These are phyloP conservation scores for Apeira syringaria DNA, from an alignment of 2,888 invertebrate genomes.

Conservation along the genomic window DNA sequence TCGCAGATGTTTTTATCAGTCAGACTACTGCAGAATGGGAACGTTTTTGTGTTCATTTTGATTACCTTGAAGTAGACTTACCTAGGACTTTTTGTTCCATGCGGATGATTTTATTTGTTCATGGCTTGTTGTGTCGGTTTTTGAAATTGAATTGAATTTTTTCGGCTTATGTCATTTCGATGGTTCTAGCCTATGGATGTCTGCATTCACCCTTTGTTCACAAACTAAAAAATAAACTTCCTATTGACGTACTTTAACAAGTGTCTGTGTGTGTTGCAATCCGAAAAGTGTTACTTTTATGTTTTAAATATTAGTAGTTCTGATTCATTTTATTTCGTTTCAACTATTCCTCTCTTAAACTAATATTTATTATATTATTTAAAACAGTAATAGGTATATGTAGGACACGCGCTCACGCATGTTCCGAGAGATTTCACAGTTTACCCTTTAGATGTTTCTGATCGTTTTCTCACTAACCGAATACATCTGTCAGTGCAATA, in stretches of 20 bases:
- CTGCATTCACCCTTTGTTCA: background rate
- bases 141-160: no score
- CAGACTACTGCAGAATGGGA: constrained; percentile 14
- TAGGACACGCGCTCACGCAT: constrained; percentile 39
- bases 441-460: constrained; percentile 41
- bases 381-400: constrained; percentile 21
- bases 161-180: no score
- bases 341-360: no score
- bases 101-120: background rate
- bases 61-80: constrained; percentile 10
- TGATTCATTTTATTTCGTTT: constrained; percentile 5
- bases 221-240: no score
- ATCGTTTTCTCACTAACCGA: constrained; percentile 37
- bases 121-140: no score
- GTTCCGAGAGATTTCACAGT: constrained; percentile 49
- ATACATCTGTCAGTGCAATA: constrained; percentile 32
- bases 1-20: constrained; percentile 13
- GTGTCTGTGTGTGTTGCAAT: no score
- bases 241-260: no score
- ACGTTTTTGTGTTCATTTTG: constrained; percentile 18
- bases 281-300: no score
- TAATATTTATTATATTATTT: no score
- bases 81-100: no score
- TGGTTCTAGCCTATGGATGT: background rate
- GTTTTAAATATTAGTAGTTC: background rate